Base-by-base conservation (phyloP, 92 coral and sea anemone genomes). In the Phenganax marumi region DNA sequence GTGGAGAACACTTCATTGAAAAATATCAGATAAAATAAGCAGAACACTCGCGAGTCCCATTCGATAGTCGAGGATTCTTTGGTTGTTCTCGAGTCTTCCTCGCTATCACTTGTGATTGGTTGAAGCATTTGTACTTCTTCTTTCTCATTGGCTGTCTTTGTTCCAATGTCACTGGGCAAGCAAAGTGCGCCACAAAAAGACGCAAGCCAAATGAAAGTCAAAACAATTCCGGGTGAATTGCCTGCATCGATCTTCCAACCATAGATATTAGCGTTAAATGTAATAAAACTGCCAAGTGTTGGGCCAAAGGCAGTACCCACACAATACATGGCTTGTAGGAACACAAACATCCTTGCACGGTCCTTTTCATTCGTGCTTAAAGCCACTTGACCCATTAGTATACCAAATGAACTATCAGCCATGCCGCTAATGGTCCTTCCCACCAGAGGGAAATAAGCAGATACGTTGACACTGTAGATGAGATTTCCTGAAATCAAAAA, bases 221-320 rank as follows among this genome's bases (percentile, higher is more conserved):
- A n/a, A 3, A 60, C 54, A 12, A 78, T 8, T 1, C 83, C 83
- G 8, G 83, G 56, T 17, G 83, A 78, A 78, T 78, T 78, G 47
- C 83, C 83, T 19, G 57, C 56, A 47, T 62, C 61, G 50, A 78
- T 78, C 21, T 60, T 60, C 66, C 66, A 60, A 60, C 66, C 66
- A 60, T 16, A 60, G 17, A 60, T 60, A 19, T 60, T 22, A 18
- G 21, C 24, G 19, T 60, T 60, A 19, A 60, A 60, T 60, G 66
- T 60, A 1, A 60, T 18, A 60, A 60, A 18, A 23, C 66, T 60
- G 21, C 66, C 66, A 10, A 60, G 1, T 60, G 24, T 16, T 0
- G 66, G 66, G 3, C 66, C 66, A 60, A 16, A 60, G 17, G 19
- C 21, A 19, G 66, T 60, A 60, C 66, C 66, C 17, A 60, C 12